Evolutionary conservation across 2,888 invertebrate species (phyloP), one percentile per base, ranked within the genome.

Genomic region (Thera obeliscata): DNA sequence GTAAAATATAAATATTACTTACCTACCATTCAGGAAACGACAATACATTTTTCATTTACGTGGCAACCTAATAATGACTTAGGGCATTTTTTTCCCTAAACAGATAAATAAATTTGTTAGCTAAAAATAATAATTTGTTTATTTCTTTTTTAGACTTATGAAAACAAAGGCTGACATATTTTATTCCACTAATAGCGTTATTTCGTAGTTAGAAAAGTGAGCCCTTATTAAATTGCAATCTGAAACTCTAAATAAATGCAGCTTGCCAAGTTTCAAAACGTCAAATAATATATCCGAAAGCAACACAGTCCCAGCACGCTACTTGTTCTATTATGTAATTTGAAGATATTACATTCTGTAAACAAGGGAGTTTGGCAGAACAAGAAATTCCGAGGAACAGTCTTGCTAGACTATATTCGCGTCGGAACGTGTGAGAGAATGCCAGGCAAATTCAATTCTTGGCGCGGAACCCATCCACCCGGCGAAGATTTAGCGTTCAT

Each of bases 401-500:
- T 57, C 60, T 73, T 72, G 64, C 72, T 61, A 72, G 73, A 67
- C 70, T 71, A 72, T 75, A 73, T 74, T 74, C 67, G 59, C 71
- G 66, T 63, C 56, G 69, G 57, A 72, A 71, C 73, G 72, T 73
- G 70, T 74, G 76, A 74, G 74, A 73, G 76, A 75, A 76, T 77
- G 74, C 83, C 81, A 86, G 82, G 86, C 86, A 87, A 90, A 91
- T 89, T 87, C 87, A 89, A 91, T 91, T 91, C 89, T 87, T 87
- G 87, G 89, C 87, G 81, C 83, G 79, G 81, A 83, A 86, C 86
- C 73, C 87, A 86, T 87, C 87, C 85, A 78, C 71, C 81, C 82
- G 79, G 76, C 70, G 81, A 87, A 89, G 91, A 92, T 92, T 91
- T 91, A 91, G 85, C 84, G 89, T 88, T 91, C 91, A 90, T 89